These are phyloP conservation scores for Sebastes umbrosus DNA, from an alignment of 2,797 vertebrate genomes.

Conservation along the genomic window DNA sequence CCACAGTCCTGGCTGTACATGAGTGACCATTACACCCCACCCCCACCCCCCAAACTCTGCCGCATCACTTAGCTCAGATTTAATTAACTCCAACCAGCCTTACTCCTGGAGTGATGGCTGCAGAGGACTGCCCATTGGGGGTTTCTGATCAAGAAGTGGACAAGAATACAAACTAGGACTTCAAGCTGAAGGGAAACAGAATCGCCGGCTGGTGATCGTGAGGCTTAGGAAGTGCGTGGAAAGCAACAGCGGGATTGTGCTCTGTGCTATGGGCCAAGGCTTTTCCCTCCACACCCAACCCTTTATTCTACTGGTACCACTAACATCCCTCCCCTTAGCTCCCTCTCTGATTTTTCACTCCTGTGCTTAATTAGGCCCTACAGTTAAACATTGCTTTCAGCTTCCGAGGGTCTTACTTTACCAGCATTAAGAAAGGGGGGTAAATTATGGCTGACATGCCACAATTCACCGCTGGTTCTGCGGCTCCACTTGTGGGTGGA, in stretches of 20 bases:
- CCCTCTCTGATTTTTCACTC: slow-evolving; percentile 41
- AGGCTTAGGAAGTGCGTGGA: slow-evolving; percentile 26
- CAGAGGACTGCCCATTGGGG: slow-evolving; percentile 39
- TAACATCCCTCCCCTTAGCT: slow-evolving; percentile 22
- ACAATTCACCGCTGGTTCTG: slow-evolving; percentile 54
- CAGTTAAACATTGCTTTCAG: slow-evolving; percentile 61
- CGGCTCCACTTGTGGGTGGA: slow-evolving; percentile 34
- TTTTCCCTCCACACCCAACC: slow-evolving; percentile 22
- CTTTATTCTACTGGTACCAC: slow-evolving; percentile 34
- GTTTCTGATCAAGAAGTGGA: slow-evolving; percentile 49
- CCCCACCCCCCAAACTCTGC: slow-evolving; percentile 40
- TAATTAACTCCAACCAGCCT: slow-evolving; percentile 75
- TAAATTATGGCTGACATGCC: slow-evolving; percentile 44
- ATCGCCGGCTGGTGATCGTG: slow-evolving; percentile 17
- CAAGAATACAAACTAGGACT: slow-evolving; percentile 49
- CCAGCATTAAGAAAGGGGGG: slow-evolving; percentile 7
- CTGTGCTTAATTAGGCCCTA: slow-evolving; percentile 70
- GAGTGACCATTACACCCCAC: slow-evolving; percentile 58
- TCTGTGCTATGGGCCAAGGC: slow-evolving; percentile 39
- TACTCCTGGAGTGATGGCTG: slow-evolving; percentile 44
- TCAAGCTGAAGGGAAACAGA: slow-evolving; percentile 35
- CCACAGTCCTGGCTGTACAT: slow-evolving; percentile 47
- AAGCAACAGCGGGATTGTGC: slow-evolving; percentile 29
- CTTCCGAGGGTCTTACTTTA: slow-evolving; percentile 44
- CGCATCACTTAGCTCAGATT: slow-evolving; percentile 70